Evolutionary conservation across 2,888 invertebrate genomes (phyloP).

Genomic region (Muschampia plurimacula): DNA sequence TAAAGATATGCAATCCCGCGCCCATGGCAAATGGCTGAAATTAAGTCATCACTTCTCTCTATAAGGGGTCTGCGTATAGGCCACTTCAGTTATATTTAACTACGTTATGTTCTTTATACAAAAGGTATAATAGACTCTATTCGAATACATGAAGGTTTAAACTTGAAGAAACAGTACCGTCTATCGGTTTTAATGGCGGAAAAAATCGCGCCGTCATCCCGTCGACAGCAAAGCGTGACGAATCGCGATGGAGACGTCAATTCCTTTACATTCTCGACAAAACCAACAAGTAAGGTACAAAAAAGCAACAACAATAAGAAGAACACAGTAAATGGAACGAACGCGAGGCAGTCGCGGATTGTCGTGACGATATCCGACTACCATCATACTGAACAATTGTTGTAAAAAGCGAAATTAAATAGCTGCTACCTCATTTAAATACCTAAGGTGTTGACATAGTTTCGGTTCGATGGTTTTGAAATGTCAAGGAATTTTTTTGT

Average conservation of each 20-base stretch:
- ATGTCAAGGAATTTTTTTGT: slow-evolving; percentile 11
- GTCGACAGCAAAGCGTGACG: slow-evolving; percentile 73
- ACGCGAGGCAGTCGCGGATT: slow-evolving; percentile 48
- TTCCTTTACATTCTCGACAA: slow-evolving; percentile 76
- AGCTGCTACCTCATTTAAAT: slow-evolving; percentile 30
- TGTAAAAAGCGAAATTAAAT: slow-evolving; percentile 41
- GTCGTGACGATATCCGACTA: slow-evolving; percentile 52
- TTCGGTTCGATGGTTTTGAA: slow-evolving; percentile 27
- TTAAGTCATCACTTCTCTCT: slow-evolving; percentile 77
- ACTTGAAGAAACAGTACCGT: slow-evolving; percentile 22
- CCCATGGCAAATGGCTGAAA: slow-evolving; percentile 73
- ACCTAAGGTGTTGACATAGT: slow-evolving; percentile 36
- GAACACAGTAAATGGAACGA: slow-evolving; percentile 51
- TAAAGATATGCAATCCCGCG: slow-evolving; percentile 50
- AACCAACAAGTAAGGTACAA: slow-evolving; percentile 78
- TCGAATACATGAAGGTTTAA: slow-evolving; percentile 3
- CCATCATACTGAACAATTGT: slow-evolving; percentile 41
- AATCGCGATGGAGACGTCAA: slow-evolving; percentile 79
- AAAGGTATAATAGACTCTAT: slow-evolving; percentile 32
- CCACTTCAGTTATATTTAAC: slow-evolving; percentile 58
- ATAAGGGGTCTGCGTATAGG: slow-evolving; percentile 67
- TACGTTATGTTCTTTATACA: slow-evolving; percentile 38
- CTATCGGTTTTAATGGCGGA: slow-evolving; percentile 60
- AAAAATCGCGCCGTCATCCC: slow-evolving; percentile 79
- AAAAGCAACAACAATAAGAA: slow-evolving; percentile 55